Conservation (phyloP, 2,113 vertebrate species). For the Neopipo cinnamomea region DNA sequence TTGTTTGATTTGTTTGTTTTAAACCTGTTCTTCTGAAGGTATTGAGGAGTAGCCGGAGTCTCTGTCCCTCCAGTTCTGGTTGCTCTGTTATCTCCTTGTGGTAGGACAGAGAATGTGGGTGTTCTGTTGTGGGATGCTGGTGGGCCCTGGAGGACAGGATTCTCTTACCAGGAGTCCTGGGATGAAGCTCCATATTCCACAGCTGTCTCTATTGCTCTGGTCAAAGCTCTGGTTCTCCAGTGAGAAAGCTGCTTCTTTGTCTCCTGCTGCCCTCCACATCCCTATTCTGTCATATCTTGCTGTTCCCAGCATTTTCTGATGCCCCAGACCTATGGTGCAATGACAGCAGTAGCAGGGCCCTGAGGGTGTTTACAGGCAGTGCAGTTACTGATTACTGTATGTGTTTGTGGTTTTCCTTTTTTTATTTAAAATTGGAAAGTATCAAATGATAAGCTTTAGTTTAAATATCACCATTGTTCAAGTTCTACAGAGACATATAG, state of each 20-base stretch:
- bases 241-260: neutral
- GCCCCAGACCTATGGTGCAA: neutral
- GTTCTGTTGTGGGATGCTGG: neutral
- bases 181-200: neutral
- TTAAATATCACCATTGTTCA: neutral
- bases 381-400: neutral
- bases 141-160: neutral
- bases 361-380: neutral
- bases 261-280: neutral
- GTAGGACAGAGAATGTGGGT: neutral
- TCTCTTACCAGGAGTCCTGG: neutral
- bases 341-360: neutral
- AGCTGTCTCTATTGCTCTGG: neutral
- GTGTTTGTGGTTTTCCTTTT: neutral
- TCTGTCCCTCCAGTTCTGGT: neutral
- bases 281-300: neutral
- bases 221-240: neutral
- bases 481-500: neutral
- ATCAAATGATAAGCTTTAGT: neutral
- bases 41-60: neutral
- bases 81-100: neutral
- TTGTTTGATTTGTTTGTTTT: neutral
- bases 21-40: neutral
- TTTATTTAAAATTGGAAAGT: neutral
- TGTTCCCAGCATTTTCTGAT: neutral